phyloP scores from a whole-genome alignment of 2,888 invertebrate species.

The Acronicta alni region DNA sequence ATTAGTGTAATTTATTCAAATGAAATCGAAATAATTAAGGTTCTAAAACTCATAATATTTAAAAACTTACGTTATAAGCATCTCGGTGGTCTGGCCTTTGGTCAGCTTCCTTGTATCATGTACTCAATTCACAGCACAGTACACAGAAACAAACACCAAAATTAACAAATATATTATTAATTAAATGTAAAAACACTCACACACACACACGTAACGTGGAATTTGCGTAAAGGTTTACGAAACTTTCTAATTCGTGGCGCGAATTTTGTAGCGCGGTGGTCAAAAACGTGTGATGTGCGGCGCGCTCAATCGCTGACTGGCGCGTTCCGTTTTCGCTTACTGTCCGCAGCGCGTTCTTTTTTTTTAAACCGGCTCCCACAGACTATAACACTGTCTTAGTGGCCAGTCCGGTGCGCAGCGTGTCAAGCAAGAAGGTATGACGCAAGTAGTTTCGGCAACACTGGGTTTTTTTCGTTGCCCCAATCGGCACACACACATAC shows the following conservation, averaged over 20 bases:
- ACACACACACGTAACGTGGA: constrained; percentile 67
- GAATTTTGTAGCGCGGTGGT: constrained; percentile 63
- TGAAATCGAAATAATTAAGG: constrained; percentile 59
- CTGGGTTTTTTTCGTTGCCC: constrained; percentile 75
- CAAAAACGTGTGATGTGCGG: constrained; percentile 67
- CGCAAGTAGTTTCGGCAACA: constrained; percentile 86
- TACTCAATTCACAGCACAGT: constrained; percentile 77
- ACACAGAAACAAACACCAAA: constrained; percentile 71
- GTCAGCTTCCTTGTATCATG: constrained; percentile 79
- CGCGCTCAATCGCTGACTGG: constrained; percentile 79
- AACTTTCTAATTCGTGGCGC: constrained; percentile 81
- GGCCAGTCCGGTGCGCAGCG: constrained; percentile 72
- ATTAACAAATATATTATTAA: constrained; percentile 61
- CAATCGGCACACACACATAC: constrained; percentile 63
- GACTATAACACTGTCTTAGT: constrained; percentile 55
- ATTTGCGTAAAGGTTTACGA: constrained; percentile 63
- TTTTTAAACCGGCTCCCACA: constrained; percentile 64
- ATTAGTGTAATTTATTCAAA: constrained; percentile 20
- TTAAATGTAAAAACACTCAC: constrained; percentile 65
- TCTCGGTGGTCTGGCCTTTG: constrained; percentile 69
- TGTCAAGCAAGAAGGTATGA: constrained; percentile 75
- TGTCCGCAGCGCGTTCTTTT: constrained; percentile 66
- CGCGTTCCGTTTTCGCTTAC: constrained; percentile 69
- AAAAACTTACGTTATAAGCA: constrained; percentile 87
- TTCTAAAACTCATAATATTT: constrained; percentile 59